Percentiles rank a stretch among this genome's conserved stretches.
Conservation (phyloP, 2,888 invertebrate genomes). For the Lumbricus terrestris region DNA sequence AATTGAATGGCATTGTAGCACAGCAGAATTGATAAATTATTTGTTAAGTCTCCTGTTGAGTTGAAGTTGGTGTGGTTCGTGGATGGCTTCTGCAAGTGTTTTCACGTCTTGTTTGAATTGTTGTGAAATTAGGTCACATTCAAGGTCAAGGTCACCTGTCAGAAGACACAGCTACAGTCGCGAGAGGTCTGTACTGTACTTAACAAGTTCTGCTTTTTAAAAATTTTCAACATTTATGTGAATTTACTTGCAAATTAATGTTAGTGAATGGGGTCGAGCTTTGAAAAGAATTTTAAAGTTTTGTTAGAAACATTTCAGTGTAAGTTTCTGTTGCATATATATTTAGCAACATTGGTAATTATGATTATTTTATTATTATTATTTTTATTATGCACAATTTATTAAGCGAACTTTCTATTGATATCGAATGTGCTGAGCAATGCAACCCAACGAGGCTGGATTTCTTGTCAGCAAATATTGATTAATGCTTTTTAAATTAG, state of each 20-base stretch:
- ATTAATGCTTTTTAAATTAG: neutral
- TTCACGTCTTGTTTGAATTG: neutral
- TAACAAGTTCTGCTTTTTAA: neutral
- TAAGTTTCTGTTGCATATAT: neutral
- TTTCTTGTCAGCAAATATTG: neutral
- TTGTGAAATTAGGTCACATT: neutral
- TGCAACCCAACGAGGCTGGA: neutral
- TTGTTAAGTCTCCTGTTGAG: neutral
- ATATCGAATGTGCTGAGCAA: too few relatives aligned
- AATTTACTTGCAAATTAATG: neutral
- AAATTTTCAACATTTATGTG: neutral
- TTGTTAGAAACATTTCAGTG: neutral
- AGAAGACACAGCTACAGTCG: constrained; percentile 14
- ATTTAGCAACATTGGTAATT: neutral
- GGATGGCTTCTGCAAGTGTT: neutral
- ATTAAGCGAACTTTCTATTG: too few relatives aligned
- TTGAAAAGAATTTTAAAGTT: neutral
- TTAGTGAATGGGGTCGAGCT: neutral
- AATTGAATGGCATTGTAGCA: neutral
- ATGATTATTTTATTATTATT: too few relatives aligned
- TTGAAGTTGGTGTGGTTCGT: neutral
- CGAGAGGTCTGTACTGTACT: neutral
- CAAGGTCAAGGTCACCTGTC: constrained; percentile 7
- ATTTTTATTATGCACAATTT: too few relatives aligned
- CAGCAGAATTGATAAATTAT: neutral